Percentiles rank a stretch among this genome's conserved stretches.
These are phyloP conservation scores for Stratiomys singularior DNA, from an alignment of 2,888 invertebrate species.

Conservation along the genomic window DNA sequence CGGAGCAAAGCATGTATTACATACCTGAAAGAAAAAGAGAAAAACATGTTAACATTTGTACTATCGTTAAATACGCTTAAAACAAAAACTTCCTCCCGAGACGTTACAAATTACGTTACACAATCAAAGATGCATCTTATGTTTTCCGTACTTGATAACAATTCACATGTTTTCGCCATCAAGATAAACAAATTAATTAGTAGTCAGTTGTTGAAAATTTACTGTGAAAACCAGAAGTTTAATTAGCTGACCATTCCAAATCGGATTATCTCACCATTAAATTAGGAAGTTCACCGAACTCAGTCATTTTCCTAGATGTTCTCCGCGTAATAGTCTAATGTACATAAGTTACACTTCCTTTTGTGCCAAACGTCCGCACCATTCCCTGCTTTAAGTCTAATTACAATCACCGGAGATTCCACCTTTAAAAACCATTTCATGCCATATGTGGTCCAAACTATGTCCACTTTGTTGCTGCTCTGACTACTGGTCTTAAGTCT, in stretches of 20 bases:
- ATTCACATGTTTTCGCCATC: too few relatives aligned
- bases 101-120: too few relatives aligned
- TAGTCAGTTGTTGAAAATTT: too few relatives aligned
- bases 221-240: neutral
- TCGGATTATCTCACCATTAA: neutral
- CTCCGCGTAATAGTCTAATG: too few relatives aligned
- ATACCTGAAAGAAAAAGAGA: too few relatives aligned
- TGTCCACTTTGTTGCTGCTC: neutral
- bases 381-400: neutral
- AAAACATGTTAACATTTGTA: too few relatives aligned
- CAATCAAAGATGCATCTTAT: too few relatives aligned
- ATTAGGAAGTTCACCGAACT: neutral
- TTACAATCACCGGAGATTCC: neutral
- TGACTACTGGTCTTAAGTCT: slow-evolving; percentile 24
- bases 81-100: too few relatives aligned
- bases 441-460: neutral
- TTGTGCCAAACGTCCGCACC: neutral
- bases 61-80: too few relatives aligned
- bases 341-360: neutral
- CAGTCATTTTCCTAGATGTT: neutral
- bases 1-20: too few relatives aligned
- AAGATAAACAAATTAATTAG: neutral
- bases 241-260: neutral
- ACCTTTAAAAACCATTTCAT: neutral
- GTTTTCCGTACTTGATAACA: too few relatives aligned